Percentiles rank a stretch among this genome's conserved stretches.
Evolutionary conservation across 2,113 vertebrate species (phyloP).

Genomic region (Hemiscyllium ocellatum): DNA sequence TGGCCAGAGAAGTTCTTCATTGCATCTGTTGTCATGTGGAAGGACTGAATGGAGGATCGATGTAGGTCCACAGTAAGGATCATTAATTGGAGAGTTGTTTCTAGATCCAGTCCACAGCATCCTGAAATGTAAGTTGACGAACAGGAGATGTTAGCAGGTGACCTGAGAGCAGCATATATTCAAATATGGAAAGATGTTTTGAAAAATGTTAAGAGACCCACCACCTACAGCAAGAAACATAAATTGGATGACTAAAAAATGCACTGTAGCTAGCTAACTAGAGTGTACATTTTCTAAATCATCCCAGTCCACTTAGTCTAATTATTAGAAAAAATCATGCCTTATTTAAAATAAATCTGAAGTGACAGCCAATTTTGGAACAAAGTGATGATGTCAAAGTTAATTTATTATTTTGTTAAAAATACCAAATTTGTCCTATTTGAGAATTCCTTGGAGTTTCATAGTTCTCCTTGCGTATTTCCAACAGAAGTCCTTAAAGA

Average conservation of each 20-base stretch:
- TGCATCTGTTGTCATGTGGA: constrained; percentile 25
- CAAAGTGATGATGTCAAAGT: neutral
- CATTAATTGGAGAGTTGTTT: neutral
- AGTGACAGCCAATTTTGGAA: constrained; percentile 23
- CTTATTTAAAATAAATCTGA: constrained; percentile 7
- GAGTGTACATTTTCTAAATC: neutral
- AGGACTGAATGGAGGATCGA: neutral
- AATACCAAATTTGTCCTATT: neutral
- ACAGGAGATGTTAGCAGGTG: neutral
- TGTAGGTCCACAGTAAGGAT: neutral
- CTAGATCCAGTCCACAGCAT: neutral
- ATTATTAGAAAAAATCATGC: neutral
- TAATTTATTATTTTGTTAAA: neutral
- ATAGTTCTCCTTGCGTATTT: neutral
- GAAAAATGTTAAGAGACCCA: neutral
- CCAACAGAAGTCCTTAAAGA: neutral
- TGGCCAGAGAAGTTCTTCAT: neutral
- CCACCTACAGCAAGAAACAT: neutral
- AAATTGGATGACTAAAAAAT: neutral
- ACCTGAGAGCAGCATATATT: neutral
- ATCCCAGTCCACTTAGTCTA: constrained; percentile 4
- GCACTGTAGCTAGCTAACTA: neutral
- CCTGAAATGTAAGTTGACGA: neutral
- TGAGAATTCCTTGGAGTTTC: neutral
- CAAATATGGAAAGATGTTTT: neutral